These are phyloP conservation scores for Corythornis madagascariensis DNA, from an alignment of 2,113 vertebrate genomes.

Conservation along the genomic window DNA sequence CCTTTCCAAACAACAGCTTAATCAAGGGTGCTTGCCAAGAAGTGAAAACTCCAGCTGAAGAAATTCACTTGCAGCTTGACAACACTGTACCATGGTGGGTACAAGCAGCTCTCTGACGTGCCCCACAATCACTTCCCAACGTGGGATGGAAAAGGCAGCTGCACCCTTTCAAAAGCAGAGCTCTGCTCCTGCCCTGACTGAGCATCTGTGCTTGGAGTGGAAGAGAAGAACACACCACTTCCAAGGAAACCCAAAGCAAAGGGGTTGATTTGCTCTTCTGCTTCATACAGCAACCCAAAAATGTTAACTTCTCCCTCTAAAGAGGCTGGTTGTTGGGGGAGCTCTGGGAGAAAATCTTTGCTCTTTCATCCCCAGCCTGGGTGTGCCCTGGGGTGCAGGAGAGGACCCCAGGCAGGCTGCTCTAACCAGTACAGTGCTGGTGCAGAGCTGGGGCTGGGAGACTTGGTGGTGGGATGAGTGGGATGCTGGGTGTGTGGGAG, in stretches of 20 bases:
- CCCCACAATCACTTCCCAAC: background rate
- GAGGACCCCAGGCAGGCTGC: background rate
- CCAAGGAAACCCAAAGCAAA: background rate
- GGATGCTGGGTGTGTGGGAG: fast-evolving
- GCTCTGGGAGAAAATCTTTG: background rate
- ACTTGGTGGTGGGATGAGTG: background rate
- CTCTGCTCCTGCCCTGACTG: background rate
- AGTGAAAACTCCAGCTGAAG: background rate
- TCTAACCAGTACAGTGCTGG: fast-evolving
- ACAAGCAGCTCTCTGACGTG: background rate
- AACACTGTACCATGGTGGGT: background rate
- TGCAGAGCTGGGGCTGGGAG: fast-evolving
- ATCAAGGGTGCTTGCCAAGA: slow-evolving; percentile 1
- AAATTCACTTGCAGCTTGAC: background rate
- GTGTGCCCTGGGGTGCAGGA: fast-evolving
- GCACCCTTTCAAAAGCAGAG: background rate
- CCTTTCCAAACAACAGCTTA: background rate
- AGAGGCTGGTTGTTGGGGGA: background rate
- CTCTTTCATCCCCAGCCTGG: background rate
- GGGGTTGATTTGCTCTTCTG: background rate
- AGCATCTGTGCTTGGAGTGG: background rate
- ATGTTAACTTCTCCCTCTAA: background rate
- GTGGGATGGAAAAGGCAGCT: background rate
- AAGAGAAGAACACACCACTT: background rate
- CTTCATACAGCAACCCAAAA: background rate